These are phyloP conservation scores for Serrognathus titanus DNA, from an alignment of 2,888 invertebrate genomes.

Conservation along the genomic window DNA sequence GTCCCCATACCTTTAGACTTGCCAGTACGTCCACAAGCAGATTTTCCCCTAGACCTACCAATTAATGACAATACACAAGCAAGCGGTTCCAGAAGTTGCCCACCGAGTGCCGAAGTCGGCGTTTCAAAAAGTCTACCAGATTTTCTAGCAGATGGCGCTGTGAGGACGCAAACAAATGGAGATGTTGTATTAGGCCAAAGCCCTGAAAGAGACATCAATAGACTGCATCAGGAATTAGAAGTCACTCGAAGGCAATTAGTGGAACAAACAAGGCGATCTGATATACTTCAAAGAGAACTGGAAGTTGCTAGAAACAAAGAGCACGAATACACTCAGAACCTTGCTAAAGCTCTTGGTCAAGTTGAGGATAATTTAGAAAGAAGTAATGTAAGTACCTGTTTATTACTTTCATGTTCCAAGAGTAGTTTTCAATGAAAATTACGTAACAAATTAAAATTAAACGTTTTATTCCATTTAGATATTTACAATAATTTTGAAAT, in stretches of 20 bases:
- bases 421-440: not conserved
- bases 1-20: constrained; percentile 40
- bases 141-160: constrained; percentile 69
- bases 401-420: not conserved
- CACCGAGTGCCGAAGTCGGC: constrained; percentile 34
- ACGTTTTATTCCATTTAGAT: no score
- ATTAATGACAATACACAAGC: constrained; percentile 26
- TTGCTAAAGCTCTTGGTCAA: constrained; percentile 57
- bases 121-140: constrained; percentile 63
- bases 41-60: constrained; percentile 48
- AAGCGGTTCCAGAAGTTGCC: constrained; percentile 31
- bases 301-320: constrained; percentile 53
- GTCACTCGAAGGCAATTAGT: constrained; percentile 52
- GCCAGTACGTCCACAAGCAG: constrained; percentile 39
- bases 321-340: constrained; percentile 53
- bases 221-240: constrained; percentile 57
- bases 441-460: no score
- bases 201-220: constrained; percentile 47
- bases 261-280: constrained; percentile 54
- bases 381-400: constrained; percentile 51
- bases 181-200: constrained; percentile 33
- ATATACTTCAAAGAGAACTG: constrained; percentile 55
- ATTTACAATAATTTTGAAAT: no score
- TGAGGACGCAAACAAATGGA: constrained; percentile 43
- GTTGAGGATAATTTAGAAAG: constrained; percentile 58